These are phyloP conservation scores for Antennarius striatus DNA, from an alignment of 2,113 vertebrate genomes.

Conservation along the genomic window DNA sequence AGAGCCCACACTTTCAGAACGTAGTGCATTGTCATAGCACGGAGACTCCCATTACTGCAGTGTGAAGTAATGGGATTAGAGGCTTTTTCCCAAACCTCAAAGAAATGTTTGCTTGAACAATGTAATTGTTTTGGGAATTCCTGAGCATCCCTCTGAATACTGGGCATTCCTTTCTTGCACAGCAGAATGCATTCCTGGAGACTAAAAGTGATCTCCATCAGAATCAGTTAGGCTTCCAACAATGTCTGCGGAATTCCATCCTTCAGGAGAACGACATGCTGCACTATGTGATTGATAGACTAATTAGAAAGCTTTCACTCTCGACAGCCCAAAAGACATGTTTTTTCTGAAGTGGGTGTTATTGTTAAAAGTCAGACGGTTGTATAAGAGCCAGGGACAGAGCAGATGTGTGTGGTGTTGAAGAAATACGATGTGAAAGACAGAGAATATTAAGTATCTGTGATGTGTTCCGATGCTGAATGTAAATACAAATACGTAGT, in stretches of 20 bases:
- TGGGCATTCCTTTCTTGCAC: constrained; percentile 61
- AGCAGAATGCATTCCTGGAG: constrained; percentile 70
- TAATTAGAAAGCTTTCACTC: constrained; percentile 56
- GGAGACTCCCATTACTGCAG: background rate
- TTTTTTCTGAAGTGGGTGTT: constrained; percentile 44
- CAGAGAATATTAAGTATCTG: background rate
- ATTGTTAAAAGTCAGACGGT: constrained; percentile 43
- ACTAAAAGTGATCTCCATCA: constrained; percentile 73
- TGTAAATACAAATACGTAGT: background rate
- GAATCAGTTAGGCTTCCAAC: constrained; percentile 62
- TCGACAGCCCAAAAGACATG: constrained; percentile 26
- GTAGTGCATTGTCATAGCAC: constrained; percentile 45
- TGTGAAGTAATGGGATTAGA: constrained; percentile 63
- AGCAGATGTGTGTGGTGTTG: background rate
- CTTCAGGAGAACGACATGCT: constrained; percentile 50
- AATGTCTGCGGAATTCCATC: constrained; percentile 70
- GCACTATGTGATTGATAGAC: constrained; percentile 66
- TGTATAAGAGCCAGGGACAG: background rate
- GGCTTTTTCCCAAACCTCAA: constrained; percentile 39
- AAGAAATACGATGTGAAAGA: background rate
- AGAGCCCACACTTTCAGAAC: constrained; percentile 49
- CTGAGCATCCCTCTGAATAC: constrained; percentile 60
- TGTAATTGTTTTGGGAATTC: constrained; percentile 74
- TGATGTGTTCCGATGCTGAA: background rate
- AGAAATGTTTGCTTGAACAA: constrained; percentile 69